A percentile compares a stretch with the other conserved stretches of the same genome.
Evolutionary conservation across 2,113 vertebrate species (phyloP).

Genomic region (Saguinus imperator): DNA sequence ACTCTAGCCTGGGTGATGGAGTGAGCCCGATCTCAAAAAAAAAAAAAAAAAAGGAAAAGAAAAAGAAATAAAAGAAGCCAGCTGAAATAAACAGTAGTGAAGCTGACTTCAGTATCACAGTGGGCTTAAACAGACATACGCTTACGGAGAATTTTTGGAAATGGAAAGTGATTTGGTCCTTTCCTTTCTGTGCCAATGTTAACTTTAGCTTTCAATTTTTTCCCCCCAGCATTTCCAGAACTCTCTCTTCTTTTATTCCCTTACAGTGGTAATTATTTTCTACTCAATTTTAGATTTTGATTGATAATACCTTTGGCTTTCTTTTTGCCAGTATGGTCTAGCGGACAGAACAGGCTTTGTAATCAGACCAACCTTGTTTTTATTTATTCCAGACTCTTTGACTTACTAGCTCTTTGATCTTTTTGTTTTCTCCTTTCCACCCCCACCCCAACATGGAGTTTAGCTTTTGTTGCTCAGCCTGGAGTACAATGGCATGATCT

Average conservation of each 20-base stretch:
- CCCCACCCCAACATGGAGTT: too few relatives aligned
- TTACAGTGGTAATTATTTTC: neutral
- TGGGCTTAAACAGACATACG: neutral
- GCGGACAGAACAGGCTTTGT: neutral
- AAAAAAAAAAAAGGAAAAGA: neutral
- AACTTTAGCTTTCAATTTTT: neutral
- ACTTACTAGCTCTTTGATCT: neutral
- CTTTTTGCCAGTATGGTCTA: neutral
- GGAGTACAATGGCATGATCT: too few relatives aligned
- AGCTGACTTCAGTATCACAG: neutral
- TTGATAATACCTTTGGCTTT: neutral
- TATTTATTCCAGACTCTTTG: neutral
- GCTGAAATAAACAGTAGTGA: neutral
- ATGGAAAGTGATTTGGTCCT: neutral
- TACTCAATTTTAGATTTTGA: neutral
- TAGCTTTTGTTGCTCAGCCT: too few relatives aligned
- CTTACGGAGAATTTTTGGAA: neutral
- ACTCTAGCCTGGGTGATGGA: too few relatives aligned
- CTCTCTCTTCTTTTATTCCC: neutral
- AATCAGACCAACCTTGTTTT: neutral
- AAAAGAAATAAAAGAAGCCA: neutral
- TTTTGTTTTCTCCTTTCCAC: neutral
- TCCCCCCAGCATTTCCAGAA: neutral
- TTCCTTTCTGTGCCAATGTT: neutral
- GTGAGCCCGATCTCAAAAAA: too few relatives aligned